A percentile compares a stretch with the other conserved stretches of the same genome.
phyloP scores from a whole-genome alignment of 2,797 vertebrate species.

The Chiropotes sagulatus region DNA sequence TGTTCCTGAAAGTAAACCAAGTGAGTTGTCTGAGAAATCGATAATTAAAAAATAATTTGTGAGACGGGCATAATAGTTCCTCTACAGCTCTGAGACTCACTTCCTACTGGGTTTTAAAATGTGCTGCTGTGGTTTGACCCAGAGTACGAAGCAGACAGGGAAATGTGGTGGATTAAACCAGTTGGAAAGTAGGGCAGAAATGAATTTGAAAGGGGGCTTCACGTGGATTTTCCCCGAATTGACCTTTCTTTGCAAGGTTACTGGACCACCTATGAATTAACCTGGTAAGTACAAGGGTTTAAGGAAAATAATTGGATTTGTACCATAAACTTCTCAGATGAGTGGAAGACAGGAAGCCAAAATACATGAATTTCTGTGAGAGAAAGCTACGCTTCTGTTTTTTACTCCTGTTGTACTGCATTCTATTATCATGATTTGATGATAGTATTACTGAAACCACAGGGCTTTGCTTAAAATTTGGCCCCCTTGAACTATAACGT shows the following conservation, averaged over 20 bases:
- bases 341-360: background rate
- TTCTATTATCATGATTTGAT: background rate
- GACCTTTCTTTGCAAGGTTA: background rate
- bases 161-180: background rate
- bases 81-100: background rate
- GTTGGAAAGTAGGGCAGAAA: background rate
- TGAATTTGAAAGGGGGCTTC: background rate
- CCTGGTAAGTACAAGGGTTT: background rate
- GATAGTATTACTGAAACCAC: background rate
- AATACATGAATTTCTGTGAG: background rate
- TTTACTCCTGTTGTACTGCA: too few relatives aligned
- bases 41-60: conserved; percentile 46
- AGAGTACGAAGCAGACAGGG: background rate
- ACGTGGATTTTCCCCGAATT: background rate
- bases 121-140: background rate
- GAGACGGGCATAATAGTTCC: background rate
- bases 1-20: conserved; percentile 48
- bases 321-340: background rate
- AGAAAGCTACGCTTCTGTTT: background rate
- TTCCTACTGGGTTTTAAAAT: background rate
- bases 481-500: background rate
- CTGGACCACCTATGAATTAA: background rate
- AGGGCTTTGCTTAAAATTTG: conserved; percentile 38
- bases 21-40: background rate
- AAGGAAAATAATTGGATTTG: background rate